These are phyloP conservation scores for Venusia cambrica DNA, from an alignment of 2,888 invertebrate species.

Conservation along the genomic window DNA sequence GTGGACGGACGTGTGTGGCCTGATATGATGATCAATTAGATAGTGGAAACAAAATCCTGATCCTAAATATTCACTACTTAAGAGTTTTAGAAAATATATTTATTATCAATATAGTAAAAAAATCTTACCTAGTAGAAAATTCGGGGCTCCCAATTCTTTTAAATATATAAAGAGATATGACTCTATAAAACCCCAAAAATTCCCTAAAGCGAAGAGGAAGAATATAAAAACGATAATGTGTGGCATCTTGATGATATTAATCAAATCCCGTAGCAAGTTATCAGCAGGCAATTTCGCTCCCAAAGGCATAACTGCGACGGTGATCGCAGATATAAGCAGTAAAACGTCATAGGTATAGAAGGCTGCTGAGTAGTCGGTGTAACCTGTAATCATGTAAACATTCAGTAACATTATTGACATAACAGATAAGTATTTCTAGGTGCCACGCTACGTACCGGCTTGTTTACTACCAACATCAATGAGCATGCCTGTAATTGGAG, in stretches of 20 bases:
- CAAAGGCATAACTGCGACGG: slow-evolving; percentile 89
- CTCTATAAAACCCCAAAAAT: slow-evolving; percentile 94
- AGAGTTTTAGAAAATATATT: no score
- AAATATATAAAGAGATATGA: slow-evolving; percentile 93
- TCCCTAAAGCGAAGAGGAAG: slow-evolving; percentile 90
- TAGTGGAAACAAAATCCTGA: no score
- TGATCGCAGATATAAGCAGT: slow-evolving; percentile 85
- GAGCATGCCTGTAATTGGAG: slow-evolving; percentile 88
- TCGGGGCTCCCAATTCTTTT: slow-evolving; percentile 91
- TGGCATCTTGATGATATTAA: slow-evolving; percentile 88
- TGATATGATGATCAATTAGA: no score
- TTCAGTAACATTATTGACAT: slow-evolving; percentile 60
- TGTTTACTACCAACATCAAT: slow-evolving; percentile 86
- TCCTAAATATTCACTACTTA: no score
- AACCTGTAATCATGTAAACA: slow-evolving; percentile 71
- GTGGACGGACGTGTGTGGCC: no score
- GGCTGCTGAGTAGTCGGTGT: slow-evolving; percentile 93
- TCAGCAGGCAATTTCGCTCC: slow-evolving; percentile 89
- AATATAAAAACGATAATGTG: slow-evolving; percentile 90
- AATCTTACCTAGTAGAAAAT: slow-evolving; percentile 87
- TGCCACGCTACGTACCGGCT: slow-evolving; percentile 66
- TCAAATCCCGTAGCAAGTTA: slow-evolving; percentile 87
- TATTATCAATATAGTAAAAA: slow-evolving; percentile 8
- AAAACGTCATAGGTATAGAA: slow-evolving; percentile 90
- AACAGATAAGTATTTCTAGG: slow-evolving; percentile 64